Percentiles rank a stretch among this genome's conserved stretches.
Conservation (phyloP, 2,113 vertebrate genomes). For the Cinclus cinclus region DNA sequence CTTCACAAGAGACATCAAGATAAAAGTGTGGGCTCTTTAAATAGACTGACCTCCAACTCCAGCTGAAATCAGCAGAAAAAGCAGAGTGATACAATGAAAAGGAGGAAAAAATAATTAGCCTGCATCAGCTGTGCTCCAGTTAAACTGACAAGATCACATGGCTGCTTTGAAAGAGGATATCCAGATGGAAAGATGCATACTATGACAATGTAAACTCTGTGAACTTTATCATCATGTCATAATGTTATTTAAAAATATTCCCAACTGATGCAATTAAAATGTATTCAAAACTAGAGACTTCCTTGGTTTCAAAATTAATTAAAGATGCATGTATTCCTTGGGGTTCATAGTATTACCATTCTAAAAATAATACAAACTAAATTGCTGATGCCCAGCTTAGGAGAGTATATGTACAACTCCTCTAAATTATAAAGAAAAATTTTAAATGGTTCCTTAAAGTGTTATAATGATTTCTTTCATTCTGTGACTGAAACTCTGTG, state of each 20-base stretch:
- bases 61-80: constrained; percentile 63
- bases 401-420: background rate
- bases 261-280: constrained; percentile 10
- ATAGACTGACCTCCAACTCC: constrained; percentile 52
- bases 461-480: background rate
- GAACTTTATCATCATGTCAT: background rate
- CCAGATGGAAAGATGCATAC: background rate
- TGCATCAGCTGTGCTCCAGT: constrained; percentile 36
- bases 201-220: constrained; percentile 6
- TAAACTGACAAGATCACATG: constrained; percentile 13
- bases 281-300: background rate
- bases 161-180: constrained; percentile 18
- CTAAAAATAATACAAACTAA: background rate
- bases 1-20: constrained; percentile 14
- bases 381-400: background rate
- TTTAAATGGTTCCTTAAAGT: background rate
- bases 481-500: background rate
- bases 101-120: constrained; percentile 8
- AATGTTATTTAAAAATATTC: constrained; percentile 5
- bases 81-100: background rate
- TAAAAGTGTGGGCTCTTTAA: constrained; percentile 44
- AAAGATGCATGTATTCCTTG: background rate
- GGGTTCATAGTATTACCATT: background rate
- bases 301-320: background rate
- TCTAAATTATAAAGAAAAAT: background rate